Conservation (phyloP, 64 coral and sea anemone species). For the Montipora sp. region DNA sequence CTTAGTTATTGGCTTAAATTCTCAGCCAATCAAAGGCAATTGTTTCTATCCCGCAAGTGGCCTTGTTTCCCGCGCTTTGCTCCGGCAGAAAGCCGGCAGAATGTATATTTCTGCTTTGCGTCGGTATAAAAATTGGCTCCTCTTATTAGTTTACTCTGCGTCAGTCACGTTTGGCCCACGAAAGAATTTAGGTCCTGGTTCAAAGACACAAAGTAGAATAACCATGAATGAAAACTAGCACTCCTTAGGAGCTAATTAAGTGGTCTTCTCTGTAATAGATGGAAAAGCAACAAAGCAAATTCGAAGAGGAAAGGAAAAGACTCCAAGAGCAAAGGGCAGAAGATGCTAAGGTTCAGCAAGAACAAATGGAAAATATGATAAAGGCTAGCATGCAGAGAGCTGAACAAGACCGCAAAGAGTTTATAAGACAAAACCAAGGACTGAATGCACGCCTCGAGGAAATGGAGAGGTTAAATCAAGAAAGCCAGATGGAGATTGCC, state of each 20-base stretch:
- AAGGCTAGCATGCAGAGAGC: constrained; percentile 58
- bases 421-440: constrained; percentile 44
- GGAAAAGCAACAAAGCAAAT: constrained; percentile 35
- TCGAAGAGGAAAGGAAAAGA: constrained; percentile 44
- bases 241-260: background rate
- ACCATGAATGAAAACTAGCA: background rate
- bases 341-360: constrained; percentile 38
- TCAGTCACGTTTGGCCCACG: no score
- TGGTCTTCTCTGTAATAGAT: constrained; percentile 7
- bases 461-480: constrained; percentile 39
- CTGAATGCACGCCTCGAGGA: constrained; percentile 13
- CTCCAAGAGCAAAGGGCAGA: constrained; percentile 57
- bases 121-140: no score
- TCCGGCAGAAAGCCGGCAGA: no score
- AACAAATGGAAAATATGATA: constrained; percentile 78
- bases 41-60: no score
- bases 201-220: background rate
- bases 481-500: background rate
- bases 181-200: no score
- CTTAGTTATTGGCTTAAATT: no score
- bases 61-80: no score
- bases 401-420: constrained; percentile 6
- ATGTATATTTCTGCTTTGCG: no score
- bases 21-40: no score
- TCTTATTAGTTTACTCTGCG: no score